Evolutionary conservation across 2,797 vertebrate species (phyloP).

Genomic region (Sebastes miniatus): DNA sequence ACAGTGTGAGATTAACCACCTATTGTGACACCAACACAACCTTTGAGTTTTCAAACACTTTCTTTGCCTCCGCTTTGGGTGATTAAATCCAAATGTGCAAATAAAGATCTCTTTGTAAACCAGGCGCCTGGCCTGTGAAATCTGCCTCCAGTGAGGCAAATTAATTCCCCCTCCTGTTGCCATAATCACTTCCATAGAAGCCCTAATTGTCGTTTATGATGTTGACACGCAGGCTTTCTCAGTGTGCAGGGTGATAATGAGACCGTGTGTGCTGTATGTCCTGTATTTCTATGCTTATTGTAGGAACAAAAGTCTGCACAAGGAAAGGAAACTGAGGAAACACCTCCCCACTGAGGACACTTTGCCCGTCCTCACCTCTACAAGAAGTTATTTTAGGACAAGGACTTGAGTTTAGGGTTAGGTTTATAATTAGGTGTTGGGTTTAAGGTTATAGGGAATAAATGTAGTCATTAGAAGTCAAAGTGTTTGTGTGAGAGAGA

Average conservation of each 20-base stretch:
- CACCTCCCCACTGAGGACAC: not conserved
- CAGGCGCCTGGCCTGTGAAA: not conserved
- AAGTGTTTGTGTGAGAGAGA: not conserved
- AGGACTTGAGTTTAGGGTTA: not conserved
- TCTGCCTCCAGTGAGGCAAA: constrained; percentile 1
- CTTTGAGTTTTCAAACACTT: not conserved
- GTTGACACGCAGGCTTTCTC: not conserved
- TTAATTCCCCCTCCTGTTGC: constrained; percentile 8
- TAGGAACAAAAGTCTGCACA: not conserved
- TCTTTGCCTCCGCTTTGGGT: not conserved
- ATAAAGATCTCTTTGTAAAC: not conserved
- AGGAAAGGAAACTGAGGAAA: constrained; percentile 8
- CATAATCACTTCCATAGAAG: constrained; percentile 6
- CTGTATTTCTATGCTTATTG: not conserved
- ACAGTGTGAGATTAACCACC: not conserved
- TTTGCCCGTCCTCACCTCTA: constrained; percentile 2
- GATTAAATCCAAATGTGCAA: not conserved
- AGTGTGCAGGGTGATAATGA: not conserved
- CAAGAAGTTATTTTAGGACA: constrained; percentile 3
- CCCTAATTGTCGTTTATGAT: not conserved
- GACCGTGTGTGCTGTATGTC: not conserved
- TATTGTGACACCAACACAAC: not conserved
- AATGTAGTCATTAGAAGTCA: constrained; percentile 3
- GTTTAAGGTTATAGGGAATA: not conserved
- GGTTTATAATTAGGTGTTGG: not conserved